These are phyloP conservation scores for Diachrysia chrysitis DNA, from an alignment of 2,888 invertebrate species.

Conservation along the genomic window DNA sequence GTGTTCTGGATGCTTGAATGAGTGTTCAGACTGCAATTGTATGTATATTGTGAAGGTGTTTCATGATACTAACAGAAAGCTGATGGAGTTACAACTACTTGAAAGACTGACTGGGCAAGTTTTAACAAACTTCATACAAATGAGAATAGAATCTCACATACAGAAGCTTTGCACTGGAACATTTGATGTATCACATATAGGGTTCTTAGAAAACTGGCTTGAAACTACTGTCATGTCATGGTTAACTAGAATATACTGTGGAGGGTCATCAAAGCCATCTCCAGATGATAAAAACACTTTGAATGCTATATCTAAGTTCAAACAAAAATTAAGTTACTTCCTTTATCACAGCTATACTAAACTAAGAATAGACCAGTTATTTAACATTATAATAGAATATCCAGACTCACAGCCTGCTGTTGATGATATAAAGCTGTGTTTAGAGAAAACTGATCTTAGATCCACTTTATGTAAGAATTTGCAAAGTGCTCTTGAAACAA, in stretches of 20 bases:
- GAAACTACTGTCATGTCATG: conserved; percentile 95
- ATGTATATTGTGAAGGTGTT: conserved; percentile 92
- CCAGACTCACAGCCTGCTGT: conserved; percentile 98
- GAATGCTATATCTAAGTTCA: conserved; percentile 91
- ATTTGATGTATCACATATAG: conserved; percentile 95
- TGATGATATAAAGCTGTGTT: conserved; percentile 95
- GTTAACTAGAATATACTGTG: conserved; percentile 94
- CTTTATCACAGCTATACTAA: conserved; percentile 96
- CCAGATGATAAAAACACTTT: conserved; percentile 87
- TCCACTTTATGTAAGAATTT: conserved; percentile 93
- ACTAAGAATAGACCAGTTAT: conserved; percentile 96
- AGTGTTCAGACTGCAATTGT: conserved; percentile 89
- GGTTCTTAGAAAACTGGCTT: conserved; percentile 95
- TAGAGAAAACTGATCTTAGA: conserved; percentile 95
- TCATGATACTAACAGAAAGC: conserved; percentile 93
- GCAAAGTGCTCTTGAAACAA: conserved; percentile 94
- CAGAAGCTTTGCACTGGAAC: conserved; percentile 95
- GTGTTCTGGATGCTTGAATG: conserved; percentile 93
- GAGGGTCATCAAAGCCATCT: conserved; percentile 90
- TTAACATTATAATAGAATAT: conserved; percentile 99
- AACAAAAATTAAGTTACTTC: conserved; percentile 94
- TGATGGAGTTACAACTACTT: conserved; percentile 93
- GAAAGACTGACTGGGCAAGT: conserved; percentile 96
- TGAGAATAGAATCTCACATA: conserved; percentile 95
- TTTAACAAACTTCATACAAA: conserved; percentile 94